phyloP scores from a whole-genome alignment of 2,797 vertebrate species.

The Premnoplex brunnescens region DNA sequence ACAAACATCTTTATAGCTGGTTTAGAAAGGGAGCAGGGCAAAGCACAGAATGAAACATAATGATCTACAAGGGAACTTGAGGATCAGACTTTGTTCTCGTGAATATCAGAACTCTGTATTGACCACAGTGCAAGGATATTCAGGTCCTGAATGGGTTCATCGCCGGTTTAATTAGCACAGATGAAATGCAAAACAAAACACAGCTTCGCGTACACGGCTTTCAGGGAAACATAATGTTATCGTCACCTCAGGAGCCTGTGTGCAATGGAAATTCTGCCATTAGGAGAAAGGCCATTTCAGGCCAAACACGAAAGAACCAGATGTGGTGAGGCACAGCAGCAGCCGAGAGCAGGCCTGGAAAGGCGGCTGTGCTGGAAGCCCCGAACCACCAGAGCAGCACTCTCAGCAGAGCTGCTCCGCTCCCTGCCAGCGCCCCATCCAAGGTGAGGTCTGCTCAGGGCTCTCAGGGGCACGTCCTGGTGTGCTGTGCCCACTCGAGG shows the following conservation, averaged over 20 bases:
- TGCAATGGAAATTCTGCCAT: not conserved
- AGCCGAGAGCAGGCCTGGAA: not conserved
- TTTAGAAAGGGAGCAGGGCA: not conserved
- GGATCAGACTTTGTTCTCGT: not conserved
- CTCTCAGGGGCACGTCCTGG: not conserved
- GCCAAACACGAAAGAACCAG: slow-evolving; percentile 16
- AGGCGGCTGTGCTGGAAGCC: fast-evolving
- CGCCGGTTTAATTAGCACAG: not conserved
- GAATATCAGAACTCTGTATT: not conserved
- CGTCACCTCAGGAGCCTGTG: not conserved
- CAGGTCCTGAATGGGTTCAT: not conserved
- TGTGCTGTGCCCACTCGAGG: not conserved
- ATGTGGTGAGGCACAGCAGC: not conserved
- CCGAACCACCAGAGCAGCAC: not conserved
- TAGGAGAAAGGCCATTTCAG: slow-evolving; percentile 11
- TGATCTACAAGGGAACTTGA: not conserved
- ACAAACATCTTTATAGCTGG: not conserved
- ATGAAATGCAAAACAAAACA: not conserved
- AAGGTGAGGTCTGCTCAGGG: not conserved
- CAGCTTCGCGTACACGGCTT: not conserved
- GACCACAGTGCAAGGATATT: not conserved
- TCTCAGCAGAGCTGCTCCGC: not conserved
- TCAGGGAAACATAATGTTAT: not conserved
- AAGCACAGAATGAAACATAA: not conserved
- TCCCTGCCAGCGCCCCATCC: fast-evolving